Conservation (phyloP, 2,888 invertebrate species). For the Clistopyga incitator region DNA sequence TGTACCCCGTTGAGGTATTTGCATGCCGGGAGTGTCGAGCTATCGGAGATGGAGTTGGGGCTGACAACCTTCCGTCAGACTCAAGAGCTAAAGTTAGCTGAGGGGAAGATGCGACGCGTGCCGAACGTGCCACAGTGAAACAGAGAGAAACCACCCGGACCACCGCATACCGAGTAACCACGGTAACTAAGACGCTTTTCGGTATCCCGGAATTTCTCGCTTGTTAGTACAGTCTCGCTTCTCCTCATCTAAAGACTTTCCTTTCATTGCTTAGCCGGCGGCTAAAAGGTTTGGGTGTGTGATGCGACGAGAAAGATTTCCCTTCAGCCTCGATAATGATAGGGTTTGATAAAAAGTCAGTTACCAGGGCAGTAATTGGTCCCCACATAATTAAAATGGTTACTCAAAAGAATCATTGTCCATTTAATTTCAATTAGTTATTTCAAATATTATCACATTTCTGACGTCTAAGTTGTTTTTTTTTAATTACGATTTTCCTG, state of each 20-base stretch:
- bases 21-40: slow-evolving; percentile 69
- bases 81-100: slow-evolving; percentile 29
- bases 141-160: slow-evolving; percentile 39
- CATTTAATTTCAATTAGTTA: too few species aligned
- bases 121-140: slow-evolving; percentile 60
- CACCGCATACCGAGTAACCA: slow-evolving; percentile 22
- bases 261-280: neutral
- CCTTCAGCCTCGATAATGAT: neutral
- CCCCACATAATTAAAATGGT: too few species aligned
- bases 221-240: slow-evolving; percentile 6
- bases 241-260: neutral
- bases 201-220: slow-evolving; percentile 8
- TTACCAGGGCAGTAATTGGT: too few species aligned
- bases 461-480: too few species aligned
- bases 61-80: slow-evolving; percentile 37
- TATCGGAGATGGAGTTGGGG: slow-evolving; percentile 19
- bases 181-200: slow-evolving; percentile 45
- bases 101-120: slow-evolving; percentile 68
- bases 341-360: too few species aligned
- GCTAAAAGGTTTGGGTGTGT: neutral
- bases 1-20: slow-evolving; percentile 75
- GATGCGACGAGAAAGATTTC: neutral
- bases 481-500: too few species aligned
- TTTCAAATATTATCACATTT: too few species aligned
- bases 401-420: too few species aligned